Evolutionary conservation across 2,888 invertebrate genomes (phyloP).

Genomic region (Agriotes lineatus): DNA sequence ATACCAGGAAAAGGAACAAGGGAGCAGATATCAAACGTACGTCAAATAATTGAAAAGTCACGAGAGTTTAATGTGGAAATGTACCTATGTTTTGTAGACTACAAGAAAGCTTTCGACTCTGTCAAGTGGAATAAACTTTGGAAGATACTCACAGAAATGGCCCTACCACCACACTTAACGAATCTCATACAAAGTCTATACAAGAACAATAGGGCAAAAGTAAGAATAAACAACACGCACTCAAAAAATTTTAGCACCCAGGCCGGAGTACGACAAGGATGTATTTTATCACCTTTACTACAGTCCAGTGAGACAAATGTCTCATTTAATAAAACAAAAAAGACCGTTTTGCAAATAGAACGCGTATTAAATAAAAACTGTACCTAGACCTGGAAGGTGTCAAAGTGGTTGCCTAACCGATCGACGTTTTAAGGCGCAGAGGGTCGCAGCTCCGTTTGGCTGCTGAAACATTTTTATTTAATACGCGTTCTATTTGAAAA

Average conservation of each 20-base stretch:
- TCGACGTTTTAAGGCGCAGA: too few relatives aligned
- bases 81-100: constrained; percentile 26
- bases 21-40: constrained; percentile 17
- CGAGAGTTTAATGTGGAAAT: constrained; percentile 11
- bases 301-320: not conserved
- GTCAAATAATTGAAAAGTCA: constrained; percentile 14
- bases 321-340: too few relatives aligned
- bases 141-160: not conserved
- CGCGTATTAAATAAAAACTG: too few relatives aligned
- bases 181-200: not conserved
- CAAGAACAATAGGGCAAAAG: not conserved
- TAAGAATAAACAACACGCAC: not conserved
- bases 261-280: not conserved
- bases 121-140: not conserved
- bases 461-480: too few relatives aligned
- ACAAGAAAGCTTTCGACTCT: not conserved
- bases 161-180: not conserved
- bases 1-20: constrained; percentile 17
- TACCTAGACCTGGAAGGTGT: too few relatives aligned
- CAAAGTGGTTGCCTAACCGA: too few relatives aligned
- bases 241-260: not conserved
- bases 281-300: not conserved
- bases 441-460: too few relatives aligned
- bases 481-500: too few relatives aligned
- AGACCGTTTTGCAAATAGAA: too few relatives aligned